These are phyloP conservation scores for Chitala chitala DNA, from an alignment of 2,113 vertebrate genomes.

Conservation along the genomic window DNA sequence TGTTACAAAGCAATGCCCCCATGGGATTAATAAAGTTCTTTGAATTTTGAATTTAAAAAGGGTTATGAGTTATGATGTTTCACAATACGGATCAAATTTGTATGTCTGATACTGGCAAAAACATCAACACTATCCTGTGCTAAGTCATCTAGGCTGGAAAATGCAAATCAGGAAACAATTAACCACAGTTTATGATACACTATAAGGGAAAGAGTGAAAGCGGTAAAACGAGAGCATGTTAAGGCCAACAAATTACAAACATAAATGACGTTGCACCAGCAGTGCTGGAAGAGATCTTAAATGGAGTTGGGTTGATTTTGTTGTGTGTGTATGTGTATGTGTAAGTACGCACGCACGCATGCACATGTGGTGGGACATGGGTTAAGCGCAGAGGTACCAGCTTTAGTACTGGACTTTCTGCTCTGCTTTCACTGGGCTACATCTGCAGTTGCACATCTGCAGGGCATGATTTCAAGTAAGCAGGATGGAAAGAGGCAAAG, in stretches of 20 bases:
- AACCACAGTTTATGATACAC: slow-evolving; percentile 28
- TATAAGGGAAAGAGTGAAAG: slow-evolving; percentile 26
- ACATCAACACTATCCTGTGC: slow-evolving; percentile 8
- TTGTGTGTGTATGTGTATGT: too few relatives aligned
- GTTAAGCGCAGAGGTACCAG: slow-evolving; percentile 50
- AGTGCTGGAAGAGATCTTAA: slow-evolving; percentile 48
- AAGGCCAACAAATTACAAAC: slow-evolving; percentile 31
- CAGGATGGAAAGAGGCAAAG: background rate
- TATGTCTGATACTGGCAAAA: background rate
- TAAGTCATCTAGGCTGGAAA: slow-evolving; percentile 13
- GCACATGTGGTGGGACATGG: slow-evolving; percentile 49
- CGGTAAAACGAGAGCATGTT: slow-evolving; percentile 30
- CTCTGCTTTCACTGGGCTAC: background rate
- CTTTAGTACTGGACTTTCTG: slow-evolving; percentile 13
- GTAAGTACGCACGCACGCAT: too few relatives aligned
- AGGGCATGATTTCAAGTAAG: background rate
- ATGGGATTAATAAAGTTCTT: too few relatives aligned
- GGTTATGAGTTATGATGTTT: background rate
- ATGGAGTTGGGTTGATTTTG: slow-evolving; percentile 43
- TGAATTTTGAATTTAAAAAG: too few relatives aligned
- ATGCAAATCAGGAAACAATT: slow-evolving; percentile 27
- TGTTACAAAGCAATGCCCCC: too few relatives aligned
- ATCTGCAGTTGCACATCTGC: background rate
- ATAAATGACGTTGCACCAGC: slow-evolving; percentile 11
- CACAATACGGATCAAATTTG: slow-evolving; percentile 5